Conservation (phyloP, 1,140 invertebrate species). For the Solen grandis region DNA sequence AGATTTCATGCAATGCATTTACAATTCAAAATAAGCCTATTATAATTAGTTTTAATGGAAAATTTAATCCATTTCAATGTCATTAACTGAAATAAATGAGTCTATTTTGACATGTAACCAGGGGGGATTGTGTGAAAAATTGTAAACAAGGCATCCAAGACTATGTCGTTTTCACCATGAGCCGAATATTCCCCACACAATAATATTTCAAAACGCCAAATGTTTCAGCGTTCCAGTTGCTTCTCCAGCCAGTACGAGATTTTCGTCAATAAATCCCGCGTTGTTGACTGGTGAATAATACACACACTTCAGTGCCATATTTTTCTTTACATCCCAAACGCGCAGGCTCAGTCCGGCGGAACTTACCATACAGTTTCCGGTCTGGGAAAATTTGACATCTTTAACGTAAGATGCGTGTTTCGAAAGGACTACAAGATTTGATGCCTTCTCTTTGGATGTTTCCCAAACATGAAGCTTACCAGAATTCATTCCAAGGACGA, state of each 20-base stretch:
- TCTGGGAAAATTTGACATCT: slow-evolving; percentile 38
- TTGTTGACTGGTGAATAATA: slow-evolving; percentile 45
- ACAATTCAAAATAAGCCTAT: too few species aligned
- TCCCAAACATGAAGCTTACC: slow-evolving; percentile 36
- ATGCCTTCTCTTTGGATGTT: not conserved
- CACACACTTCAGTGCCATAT: slow-evolving; percentile 1
- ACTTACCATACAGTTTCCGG: slow-evolving; percentile 30
- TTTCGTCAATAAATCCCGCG: slow-evolving; percentile 26
- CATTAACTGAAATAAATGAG: too few species aligned
- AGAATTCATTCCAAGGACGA: slow-evolving; percentile 17
- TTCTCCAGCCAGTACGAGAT: slow-evolving; percentile 21
- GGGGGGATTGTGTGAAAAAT: too few species aligned
- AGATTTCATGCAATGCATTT: too few species aligned
- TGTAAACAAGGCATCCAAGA: too few species aligned
- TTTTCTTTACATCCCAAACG: slow-evolving; percentile 42
- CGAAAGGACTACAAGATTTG: not conserved
- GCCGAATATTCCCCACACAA: too few species aligned
- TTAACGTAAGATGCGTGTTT: slow-evolving; percentile 38
- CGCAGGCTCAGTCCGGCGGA: slow-evolving; percentile 40
- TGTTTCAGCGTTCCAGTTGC: slow-evolving; percentile 30
- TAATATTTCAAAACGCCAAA: slow-evolving; percentile 37
- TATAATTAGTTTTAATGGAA: too few species aligned
- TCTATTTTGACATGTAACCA: too few species aligned
- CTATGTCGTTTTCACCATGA: too few species aligned
- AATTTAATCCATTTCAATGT: too few species aligned